Evolutionary conservation across 2,113 vertebrate genomes (phyloP).

Genomic region (Heterotis niloticus): DNA sequence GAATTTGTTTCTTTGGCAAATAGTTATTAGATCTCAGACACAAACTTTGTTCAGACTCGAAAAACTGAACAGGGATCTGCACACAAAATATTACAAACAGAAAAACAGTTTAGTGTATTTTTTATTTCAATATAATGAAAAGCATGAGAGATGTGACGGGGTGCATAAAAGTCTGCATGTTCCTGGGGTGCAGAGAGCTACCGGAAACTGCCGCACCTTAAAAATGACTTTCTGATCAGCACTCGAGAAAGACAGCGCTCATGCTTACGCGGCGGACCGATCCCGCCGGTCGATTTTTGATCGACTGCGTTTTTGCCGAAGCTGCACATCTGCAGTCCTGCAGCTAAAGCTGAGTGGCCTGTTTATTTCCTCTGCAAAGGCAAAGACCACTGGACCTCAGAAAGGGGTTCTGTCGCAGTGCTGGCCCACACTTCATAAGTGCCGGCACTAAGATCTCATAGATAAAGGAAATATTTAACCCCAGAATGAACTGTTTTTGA

Average conservation of each 20-base stretch:
- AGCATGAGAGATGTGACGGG: too few relatives aligned
- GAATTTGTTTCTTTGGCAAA: too few relatives aligned
- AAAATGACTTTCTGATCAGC: conserved; percentile 32
- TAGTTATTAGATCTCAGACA: too few relatives aligned
- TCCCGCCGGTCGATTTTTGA: conserved; percentile 35
- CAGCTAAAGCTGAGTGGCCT: conserved; percentile 46
- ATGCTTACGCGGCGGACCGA: conserved; percentile 29
- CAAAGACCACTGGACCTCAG: conserved; percentile 38
- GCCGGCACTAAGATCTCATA: conserved; percentile 51
- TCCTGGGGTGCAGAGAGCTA: too few relatives aligned
- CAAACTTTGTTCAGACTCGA: too few relatives aligned
- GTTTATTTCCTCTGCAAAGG: conserved; percentile 42
- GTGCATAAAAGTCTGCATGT: too few relatives aligned
- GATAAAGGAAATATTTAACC: conserved; percentile 67
- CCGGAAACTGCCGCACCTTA: too few relatives aligned
- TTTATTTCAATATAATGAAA: too few relatives aligned
- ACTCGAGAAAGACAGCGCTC: conserved; percentile 45
- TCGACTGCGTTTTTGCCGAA: conserved; percentile 41
- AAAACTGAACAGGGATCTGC: conserved; percentile 47
- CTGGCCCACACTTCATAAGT: conserved; percentile 52
- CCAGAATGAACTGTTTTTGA: conserved; percentile 59
- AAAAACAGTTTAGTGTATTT: too few relatives aligned
- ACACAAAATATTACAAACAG: too few relatives aligned
- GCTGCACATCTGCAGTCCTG: conserved; percentile 43
- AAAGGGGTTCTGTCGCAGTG: conserved; percentile 41